A percentile compares a stretch with the other conserved stretches of the same genome.
Conservation (phyloP, 2,113 vertebrate species). For the Lepus americanus region DNA sequence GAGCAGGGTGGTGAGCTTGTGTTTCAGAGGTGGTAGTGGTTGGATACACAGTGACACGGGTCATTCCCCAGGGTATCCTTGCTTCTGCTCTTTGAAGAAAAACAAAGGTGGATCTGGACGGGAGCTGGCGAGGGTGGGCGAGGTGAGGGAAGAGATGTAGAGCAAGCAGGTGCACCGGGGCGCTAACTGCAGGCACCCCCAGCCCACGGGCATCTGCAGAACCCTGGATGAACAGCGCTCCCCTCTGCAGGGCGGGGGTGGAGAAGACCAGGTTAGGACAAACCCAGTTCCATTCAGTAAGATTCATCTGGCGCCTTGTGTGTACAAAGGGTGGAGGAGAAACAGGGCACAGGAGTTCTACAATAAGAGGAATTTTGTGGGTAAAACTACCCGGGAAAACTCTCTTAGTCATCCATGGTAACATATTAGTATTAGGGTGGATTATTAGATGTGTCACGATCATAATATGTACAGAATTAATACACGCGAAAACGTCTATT, state of each 20-base stretch:
- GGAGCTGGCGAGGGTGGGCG: neutral
- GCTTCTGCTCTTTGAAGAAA: neutral
- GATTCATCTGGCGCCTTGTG: neutral
- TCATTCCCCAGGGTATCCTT: neutral
- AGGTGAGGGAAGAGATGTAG: neutral
- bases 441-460: neutral
- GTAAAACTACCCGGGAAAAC: neutral
- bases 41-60: neutral
- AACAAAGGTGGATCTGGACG: neutral
- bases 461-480: conserved; percentile 29
- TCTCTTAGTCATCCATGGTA: neutral
- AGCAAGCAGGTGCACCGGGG: neutral
- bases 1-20: neutral
- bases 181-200: neutral
- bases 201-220: too few species aligned
- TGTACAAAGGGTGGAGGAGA: neutral
- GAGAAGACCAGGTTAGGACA: neutral
- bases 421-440: neutral
- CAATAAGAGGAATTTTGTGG: neutral
- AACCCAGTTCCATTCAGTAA: neutral
- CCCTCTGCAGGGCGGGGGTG: neutral
- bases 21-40: neutral
- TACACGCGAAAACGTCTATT: neutral
- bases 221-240: neutral
- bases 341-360: neutral